Evolutionary conservation across 1,140 invertebrate species (phyloP), one percentile per base, ranked within the genome.

Genomic region (Fopius arisanus): DNA sequence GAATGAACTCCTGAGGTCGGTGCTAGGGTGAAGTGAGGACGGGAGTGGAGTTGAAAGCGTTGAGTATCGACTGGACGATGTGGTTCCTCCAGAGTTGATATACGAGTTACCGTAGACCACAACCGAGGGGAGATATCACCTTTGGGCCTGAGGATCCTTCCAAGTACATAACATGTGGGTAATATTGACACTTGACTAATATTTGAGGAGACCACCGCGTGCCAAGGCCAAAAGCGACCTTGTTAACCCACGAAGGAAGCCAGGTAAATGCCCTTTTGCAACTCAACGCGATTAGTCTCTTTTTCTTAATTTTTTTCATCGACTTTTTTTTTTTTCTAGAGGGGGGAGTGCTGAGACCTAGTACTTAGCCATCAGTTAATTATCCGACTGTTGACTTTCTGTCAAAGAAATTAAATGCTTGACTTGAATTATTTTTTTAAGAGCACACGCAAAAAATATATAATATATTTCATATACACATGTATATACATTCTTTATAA

Each of bases 51-150:
- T 37, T 37, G 33, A 37, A 23, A 54, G 28, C 26, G 21, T 62
- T 62, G 54, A 62, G 54, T 62, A 62, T 62, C 54, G 54, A 62
- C 54, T 62, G 54, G 54, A 62, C 54, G 28, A 48, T 19, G 43
- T 48, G 43, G 43, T 7, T 48, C 43, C 1, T 48, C n/a, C 43
- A 19, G 16, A 48, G 43, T 48, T 48, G 43, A 48, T 48, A 16
- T 19, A 48, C 43, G 43, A 48, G 43, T 48, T 48, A 48, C n/a
- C 14, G n/a, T 48, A 48, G 5, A 48, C 43, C 43, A 19, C 43
- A 48, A 48, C 43, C n/a, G 33, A 37, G 33, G 33, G 43, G 14
- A 48, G n/a, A 48, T 48, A 48, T 48, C 43, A 48, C 43, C 43
- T 48, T 48, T 48, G 41, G 41, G 41, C 41, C n/a, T 16, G 14